Evolutionary conservation across 2,797 vertebrate genomes (phyloP), one percentile per base, ranked within the genome.

Genomic region (Enteromius thamalakanensis): DNA sequence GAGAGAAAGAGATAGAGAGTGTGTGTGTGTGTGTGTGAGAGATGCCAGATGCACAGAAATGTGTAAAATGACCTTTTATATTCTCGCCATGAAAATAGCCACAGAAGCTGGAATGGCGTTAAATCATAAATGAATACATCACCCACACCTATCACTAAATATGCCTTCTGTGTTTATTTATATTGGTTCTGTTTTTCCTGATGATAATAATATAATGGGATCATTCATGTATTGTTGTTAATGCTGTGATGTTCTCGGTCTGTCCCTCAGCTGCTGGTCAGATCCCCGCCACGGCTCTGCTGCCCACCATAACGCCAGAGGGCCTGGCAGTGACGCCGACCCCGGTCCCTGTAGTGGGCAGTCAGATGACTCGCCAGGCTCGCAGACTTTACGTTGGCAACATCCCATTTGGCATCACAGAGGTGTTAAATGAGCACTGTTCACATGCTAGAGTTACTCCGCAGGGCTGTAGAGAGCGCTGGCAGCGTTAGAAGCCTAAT

Each of bases 321-420:
- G 97, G 97, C 21, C 91, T 98, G 93, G 96, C 96, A 42, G 97
- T 97, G 85, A 97, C 97, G 37, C 97, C 97, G 23, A 98, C 97
- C 17, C 97, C 96, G 0, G 97, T 97, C 81, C 97, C 96, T 6
- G 97, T 98, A 84, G 97, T 98, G 82, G 97, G 97, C 82, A 98
- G 96, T 90, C 97, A 98, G 93, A 98, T 98, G 97, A 98, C 97
- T 76, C 92, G 97, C 37, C 97, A 98, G 92, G 97, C 97, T 74
- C 95, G 97, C 4, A 94, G 97, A 9, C 97, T 98, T 53, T 98
- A 98, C 6, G 97, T 98, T 89, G 97, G 97, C 88, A 98, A 98
- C 89, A 98, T 98, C 92, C 97, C 97, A 23, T 98, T 98, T 86
- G 97, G 97, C 88, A 97, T 98, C 88, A 98, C 97, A 90, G 97